phyloP scores from a whole-genome alignment of 1,140 invertebrate genomes.

The Bilobella aurantiaca region DNA sequence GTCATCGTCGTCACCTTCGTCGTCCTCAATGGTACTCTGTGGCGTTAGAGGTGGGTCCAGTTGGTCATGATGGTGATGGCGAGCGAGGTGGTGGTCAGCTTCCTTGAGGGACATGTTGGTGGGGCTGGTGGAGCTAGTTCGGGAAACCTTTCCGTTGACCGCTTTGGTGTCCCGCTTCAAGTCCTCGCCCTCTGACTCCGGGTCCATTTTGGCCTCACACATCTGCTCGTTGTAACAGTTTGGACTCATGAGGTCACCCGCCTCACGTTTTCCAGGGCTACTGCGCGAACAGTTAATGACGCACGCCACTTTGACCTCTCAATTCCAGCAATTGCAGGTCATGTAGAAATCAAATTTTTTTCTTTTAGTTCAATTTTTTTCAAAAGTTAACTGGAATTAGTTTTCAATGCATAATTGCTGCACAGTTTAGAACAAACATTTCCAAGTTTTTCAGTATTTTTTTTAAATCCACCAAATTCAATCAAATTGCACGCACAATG shows the following conservation, averaged over 20 bases:
- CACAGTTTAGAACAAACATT: background rate
- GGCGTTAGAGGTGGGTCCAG: constrained; percentile 26
- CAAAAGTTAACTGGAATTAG: too few relatives aligned
- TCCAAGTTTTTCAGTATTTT: background rate
- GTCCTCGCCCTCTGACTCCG: constrained; percentile 32
- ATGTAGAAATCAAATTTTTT: too few relatives aligned
- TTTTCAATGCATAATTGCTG: background rate
- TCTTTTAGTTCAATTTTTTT: background rate
- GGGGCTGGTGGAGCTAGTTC: background rate
- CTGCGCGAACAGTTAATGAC: constrained; percentile 15
- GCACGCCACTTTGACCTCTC: background rate
- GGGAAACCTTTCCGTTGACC: background rate
- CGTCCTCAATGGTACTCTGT: constrained; percentile 32
- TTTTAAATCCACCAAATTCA: background rate
- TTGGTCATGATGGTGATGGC: constrained; percentile 21
- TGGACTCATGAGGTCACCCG: background rate
- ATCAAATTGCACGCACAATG: background rate
- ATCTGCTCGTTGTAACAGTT: constrained; percentile 26
- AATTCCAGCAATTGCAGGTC: too few relatives aligned
- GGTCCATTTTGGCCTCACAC: constrained; percentile 36
- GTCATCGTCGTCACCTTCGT: background rate
- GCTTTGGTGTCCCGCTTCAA: constrained; percentile 1
- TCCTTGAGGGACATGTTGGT: constrained; percentile 10
- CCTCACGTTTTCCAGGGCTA: constrained; percentile 13
- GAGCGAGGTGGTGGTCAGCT: constrained; percentile 8